phyloP scores from a whole-genome alignment of 2,113 vertebrate species.

The Petrocephalus microphthalmus region DNA sequence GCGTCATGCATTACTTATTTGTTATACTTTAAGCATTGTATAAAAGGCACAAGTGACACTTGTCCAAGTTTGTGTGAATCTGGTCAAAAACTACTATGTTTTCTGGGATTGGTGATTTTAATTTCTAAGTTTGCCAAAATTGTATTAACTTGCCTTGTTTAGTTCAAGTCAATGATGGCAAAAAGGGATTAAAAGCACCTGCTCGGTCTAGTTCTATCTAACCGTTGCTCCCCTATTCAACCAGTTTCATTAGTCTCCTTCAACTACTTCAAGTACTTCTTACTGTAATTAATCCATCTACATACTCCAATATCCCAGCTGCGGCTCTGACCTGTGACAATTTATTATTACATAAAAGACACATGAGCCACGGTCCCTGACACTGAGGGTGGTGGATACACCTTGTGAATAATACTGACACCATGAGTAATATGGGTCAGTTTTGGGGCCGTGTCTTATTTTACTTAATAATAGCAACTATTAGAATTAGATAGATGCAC shows the following conservation, averaged over 20 bases:
- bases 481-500: background rate
- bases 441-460: background rate
- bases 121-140: background rate
- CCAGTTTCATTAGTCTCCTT: background rate
- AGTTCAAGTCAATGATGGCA: background rate
- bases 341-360: background rate
- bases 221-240: background rate
- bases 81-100: background rate
- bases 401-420: background rate
- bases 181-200: background rate
- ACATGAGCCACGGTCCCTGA: background rate
- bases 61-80: background rate
- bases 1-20: background rate
- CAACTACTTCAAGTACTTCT: background rate
- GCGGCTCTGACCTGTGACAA: background rate
- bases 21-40: background rate
- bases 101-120: background rate
- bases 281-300: background rate
- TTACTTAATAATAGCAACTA: conserved; percentile 9
- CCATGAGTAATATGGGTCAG: background rate
- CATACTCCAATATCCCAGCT: background rate
- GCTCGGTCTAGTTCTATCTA: background rate
- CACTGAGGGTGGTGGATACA: background rate
- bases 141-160: background rate
- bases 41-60: background rate